Evolutionary conservation across 2,888 invertebrate species (phyloP).

Genomic region (Xestia rhomboidea): DNA sequence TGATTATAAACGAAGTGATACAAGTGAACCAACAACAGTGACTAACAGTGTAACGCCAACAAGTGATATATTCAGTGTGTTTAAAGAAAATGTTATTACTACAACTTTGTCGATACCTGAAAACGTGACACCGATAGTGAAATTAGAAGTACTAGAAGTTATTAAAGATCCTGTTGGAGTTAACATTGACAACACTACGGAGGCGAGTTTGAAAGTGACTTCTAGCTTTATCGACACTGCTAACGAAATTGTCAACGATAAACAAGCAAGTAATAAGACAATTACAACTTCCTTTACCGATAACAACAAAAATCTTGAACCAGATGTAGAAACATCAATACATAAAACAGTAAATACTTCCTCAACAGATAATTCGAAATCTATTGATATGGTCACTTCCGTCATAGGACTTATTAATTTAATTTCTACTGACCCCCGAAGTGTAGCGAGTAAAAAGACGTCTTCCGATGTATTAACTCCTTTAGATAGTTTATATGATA

Average conservation of each 20-base stretch:
- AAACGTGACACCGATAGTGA: conserved; percentile 19
- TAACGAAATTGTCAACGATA: conserved; percentile 15
- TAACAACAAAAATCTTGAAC: conserved; percentile 7
- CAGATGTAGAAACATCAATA: conserved; percentile 12
- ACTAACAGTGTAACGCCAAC: conserved; percentile 35
- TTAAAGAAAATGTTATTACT: conserved; percentile 21
- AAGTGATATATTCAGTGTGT: conserved; percentile 12
- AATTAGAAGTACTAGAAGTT: conserved; percentile 16
- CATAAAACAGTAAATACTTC: conserved; percentile 12
- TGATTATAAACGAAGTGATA: conserved; percentile 49
- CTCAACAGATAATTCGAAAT: conserved; percentile 24
- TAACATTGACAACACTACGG: conserved; percentile 10
- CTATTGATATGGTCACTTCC: conserved; percentile 24
- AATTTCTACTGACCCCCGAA: conserved; percentile 25
- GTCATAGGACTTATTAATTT: conserved; percentile 37
- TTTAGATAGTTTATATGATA: conserved; percentile 18
- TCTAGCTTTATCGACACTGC: conserved; percentile 4
- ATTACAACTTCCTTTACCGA: conserved; percentile 11
- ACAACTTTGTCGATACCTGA: conserved; percentile 27
- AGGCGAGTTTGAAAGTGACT: conserved; percentile 7
- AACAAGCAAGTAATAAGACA: conserved; percentile 16
- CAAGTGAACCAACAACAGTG: conserved; percentile 32
- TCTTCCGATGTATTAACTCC: conserved; percentile 8
- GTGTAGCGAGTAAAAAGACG: not conserved
- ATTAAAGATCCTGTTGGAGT: conserved; percentile 3